These are phyloP conservation scores for Caenorhabditis doughertyi DNA, from an alignment of 2,888 invertebrate species.

Conservation along the genomic window DNA sequence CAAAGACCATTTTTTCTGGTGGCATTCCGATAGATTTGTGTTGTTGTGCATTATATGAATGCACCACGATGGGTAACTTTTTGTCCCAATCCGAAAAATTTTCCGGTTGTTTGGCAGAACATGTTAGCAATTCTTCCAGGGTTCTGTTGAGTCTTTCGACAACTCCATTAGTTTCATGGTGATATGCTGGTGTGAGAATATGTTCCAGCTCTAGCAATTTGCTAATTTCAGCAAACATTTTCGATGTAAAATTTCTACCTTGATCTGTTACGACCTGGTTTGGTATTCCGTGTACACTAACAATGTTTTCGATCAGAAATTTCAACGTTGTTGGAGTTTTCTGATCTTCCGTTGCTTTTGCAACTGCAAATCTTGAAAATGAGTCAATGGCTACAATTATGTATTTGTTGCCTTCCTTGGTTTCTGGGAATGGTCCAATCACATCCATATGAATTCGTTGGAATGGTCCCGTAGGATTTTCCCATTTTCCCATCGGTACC, in stretches of 20 bases:
- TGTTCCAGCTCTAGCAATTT: background rate
- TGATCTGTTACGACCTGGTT: background rate
- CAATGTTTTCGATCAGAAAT: slow-evolving; percentile 17
- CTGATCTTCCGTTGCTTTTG: background rate
- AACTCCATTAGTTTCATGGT: slow-evolving; percentile 56
- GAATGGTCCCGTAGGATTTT: background rate
- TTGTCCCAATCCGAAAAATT: slow-evolving; percentile 53
- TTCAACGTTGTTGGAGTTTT: background rate
- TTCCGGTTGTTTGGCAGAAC: background rate
- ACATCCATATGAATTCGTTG: slow-evolving; percentile 55
- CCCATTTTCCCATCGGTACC: background rate
- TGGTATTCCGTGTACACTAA: slow-evolving; percentile 29
- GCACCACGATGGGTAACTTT: slow-evolving; percentile 37
- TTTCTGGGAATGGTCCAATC: slow-evolving; percentile 53
- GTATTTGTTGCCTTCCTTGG: slow-evolving; percentile 29
- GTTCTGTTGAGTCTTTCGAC: slow-evolving; percentile 61
- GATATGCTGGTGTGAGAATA: slow-evolving; percentile 24
- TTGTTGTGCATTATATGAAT: slow-evolving; percentile 64
- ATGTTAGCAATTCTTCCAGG: slow-evolving; percentile 42
- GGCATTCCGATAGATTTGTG: background rate
- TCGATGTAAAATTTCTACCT: background rate
- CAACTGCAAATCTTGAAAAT: slow-evolving; percentile 38
- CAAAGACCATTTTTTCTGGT: background rate
- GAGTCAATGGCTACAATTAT: slow-evolving; percentile 28
- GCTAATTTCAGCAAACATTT: background rate